Percentiles rank a stretch among this genome's conserved stretches.
Evolutionary conservation across 2,888 invertebrate species (phyloP).

Genomic region (Scaptomyza parva): DNA sequence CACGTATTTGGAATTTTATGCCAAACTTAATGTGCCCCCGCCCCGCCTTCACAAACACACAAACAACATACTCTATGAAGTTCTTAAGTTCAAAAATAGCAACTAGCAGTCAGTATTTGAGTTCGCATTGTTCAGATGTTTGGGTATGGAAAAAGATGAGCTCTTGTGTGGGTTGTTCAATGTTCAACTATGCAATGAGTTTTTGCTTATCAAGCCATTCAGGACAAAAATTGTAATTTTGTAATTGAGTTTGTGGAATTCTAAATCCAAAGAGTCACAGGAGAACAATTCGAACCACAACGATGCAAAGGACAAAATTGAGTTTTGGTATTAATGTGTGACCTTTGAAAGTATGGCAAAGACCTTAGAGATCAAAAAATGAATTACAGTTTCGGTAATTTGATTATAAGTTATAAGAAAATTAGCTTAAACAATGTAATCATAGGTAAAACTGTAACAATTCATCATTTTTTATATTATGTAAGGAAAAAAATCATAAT

Average conservation of each 20-base stretch:
- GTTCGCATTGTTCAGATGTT: conserved; percentile 51
- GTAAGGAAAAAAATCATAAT: conserved; percentile 37
- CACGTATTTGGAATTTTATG: conserved; percentile 64
- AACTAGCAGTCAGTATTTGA: conserved; percentile 34
- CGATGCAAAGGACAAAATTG: conserved; percentile 21
- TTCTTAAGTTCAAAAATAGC: conserved; percentile 53
- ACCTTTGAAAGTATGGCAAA: conserved; percentile 30
- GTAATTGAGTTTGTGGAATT: conserved; percentile 26
- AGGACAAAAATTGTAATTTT: conserved; percentile 18
- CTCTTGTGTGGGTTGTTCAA: no score
- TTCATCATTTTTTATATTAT: conserved; percentile 20
- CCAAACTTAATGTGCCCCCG: conserved; percentile 53
- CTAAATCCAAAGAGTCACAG: conserved; percentile 35
- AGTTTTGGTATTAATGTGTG: background rate
- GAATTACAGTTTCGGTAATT: conserved; percentile 14
- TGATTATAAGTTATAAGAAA: conserved; percentile 10
- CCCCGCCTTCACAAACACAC: conserved; percentile 4
- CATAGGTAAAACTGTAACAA: background rate
- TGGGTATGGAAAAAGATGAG: conserved; percentile 19
- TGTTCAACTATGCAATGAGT: conserved; percentile 46
- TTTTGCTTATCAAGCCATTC: conserved; percentile 38
- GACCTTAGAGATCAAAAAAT: conserved; percentile 7
- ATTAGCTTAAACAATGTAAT: background rate
- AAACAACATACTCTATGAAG: conserved; percentile 6
- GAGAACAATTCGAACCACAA: background rate